These are phyloP conservation scores for Salticus scenicus DNA, from an alignment of 2,888 invertebrate species.

Conservation along the genomic window DNA sequence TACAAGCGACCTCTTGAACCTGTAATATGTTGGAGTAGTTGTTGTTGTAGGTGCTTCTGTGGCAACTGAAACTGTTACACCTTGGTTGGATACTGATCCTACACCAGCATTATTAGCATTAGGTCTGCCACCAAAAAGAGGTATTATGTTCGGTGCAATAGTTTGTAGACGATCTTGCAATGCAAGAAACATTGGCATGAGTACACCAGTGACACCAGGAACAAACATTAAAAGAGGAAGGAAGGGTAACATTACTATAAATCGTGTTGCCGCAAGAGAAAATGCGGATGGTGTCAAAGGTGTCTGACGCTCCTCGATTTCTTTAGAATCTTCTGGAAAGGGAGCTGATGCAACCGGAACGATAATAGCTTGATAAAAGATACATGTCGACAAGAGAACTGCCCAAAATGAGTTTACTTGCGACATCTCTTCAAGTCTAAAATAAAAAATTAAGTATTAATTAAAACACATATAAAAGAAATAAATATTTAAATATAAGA, in stretches of 20 bases:
- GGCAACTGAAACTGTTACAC: background rate
- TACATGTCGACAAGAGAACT: conserved; percentile 16
- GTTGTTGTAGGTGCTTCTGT: background rate
- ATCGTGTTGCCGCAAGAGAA: conserved; percentile 55
- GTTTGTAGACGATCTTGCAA: conserved; percentile 55
- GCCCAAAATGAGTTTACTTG: conserved; percentile 16
- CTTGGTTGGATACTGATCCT: background rate
- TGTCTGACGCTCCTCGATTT: conserved; percentile 4
- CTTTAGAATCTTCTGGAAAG: background rate
- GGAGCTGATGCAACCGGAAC: conserved; percentile 16
- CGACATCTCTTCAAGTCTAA: conserved; percentile 22
- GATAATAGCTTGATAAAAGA: conserved; percentile 22
- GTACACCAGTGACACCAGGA: conserved; percentile 45
- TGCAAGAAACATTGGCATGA: conserved; percentile 61
- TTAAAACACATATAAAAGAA: too few relatives aligned
- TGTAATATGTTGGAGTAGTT: background rate
- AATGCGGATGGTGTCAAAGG: conserved; percentile 51
- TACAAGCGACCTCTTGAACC: conserved; percentile 36
- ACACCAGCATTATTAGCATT: background rate
- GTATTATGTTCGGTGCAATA: conserved; percentile 38
- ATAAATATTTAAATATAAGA: too few relatives aligned
- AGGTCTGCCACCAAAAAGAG: background rate
- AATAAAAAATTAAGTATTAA: background rate
- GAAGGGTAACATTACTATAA: conserved; percentile 64
- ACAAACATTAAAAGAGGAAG: conserved; percentile 57